Evolutionary conservation across 35 echinoderm and acorn worm species (phyloP).

Genomic region (Apostichopus japonicus): DNA sequence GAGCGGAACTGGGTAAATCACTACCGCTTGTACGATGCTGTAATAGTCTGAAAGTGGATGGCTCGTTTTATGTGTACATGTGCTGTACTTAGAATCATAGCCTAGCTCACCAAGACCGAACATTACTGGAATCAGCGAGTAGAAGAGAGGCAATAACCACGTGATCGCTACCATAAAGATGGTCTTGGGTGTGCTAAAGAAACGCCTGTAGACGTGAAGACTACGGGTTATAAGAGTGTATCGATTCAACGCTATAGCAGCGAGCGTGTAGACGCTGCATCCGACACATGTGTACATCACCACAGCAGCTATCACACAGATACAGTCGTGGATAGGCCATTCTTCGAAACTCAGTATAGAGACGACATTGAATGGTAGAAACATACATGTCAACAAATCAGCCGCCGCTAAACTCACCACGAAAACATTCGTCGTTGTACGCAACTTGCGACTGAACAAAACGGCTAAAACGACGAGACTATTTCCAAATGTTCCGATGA

Average conservation of each 20-base stretch:
- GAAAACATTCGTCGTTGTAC: constrained; percentile 87
- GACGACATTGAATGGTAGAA: constrained; percentile 85
- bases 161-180: constrained; percentile 70
- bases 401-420: constrained; percentile 84
- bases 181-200: constrained; percentile 62
- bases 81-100: constrained; percentile 82
- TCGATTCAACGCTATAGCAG: constrained; percentile 80
- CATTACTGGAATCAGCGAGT: constrained; percentile 67
- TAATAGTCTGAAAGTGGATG: constrained; percentile 91
- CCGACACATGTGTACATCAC: constrained; percentile 86
- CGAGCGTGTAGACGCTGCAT: constrained; percentile 87
- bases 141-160: constrained; percentile 80
- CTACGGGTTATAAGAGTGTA: constrained; percentile 81
- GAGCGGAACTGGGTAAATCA: constrained; percentile 85
- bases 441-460: constrained; percentile 69
- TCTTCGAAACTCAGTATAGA: constrained; percentile 70
- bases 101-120: constrained; percentile 88
- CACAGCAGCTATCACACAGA: constrained; percentile 76
- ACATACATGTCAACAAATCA: constrained; percentile 72
- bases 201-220: constrained; percentile 66
- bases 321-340: constrained; percentile 72
- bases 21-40: constrained; percentile 70
- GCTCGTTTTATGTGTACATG: constrained; percentile 87
- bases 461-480: constrained; percentile 84
- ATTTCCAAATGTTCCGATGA: constrained; percentile 79